These are phyloP conservation scores for Lathronympha strigana DNA, from an alignment of 2,888 invertebrate species.

Conservation along the genomic window DNA sequence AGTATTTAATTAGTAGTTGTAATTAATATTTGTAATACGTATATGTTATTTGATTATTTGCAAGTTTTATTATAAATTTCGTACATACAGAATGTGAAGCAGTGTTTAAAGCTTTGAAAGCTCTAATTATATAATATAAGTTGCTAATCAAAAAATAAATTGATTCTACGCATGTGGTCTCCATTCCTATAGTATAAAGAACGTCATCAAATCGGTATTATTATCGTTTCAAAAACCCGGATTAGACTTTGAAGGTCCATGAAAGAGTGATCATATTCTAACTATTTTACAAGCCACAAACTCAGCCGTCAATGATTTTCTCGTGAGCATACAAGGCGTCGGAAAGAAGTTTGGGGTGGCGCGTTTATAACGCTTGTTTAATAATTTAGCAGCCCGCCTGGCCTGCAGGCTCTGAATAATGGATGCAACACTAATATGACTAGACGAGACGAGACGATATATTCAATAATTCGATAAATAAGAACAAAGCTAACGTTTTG, in stretches of 20 bases:
- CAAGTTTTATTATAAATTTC: no score
- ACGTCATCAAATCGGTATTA: not conserved
- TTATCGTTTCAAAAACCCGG: not conserved
- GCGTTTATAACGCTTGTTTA: slow-evolving; percentile 79
- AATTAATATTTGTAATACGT: no score
- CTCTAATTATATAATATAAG: no score
- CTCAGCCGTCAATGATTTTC: slow-evolving; percentile 58
- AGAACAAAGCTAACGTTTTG: slow-evolving; percentile 9
- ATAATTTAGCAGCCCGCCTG: slow-evolving; percentile 79
- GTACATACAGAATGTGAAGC: no score
- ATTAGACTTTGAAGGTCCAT: slow-evolving; percentile 27
- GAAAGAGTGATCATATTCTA: slow-evolving; percentile 29
- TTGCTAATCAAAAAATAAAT: no score
- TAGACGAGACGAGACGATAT: slow-evolving; percentile 61
- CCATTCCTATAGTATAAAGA: not conserved
- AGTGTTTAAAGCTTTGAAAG: no score
- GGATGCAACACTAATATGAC: slow-evolving; percentile 79
- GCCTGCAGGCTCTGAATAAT: slow-evolving; percentile 75
- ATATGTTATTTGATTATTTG: no score
- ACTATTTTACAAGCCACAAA: slow-evolving; percentile 20
- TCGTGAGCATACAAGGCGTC: slow-evolving; percentile 67
- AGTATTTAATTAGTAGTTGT: no score
- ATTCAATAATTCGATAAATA: slow-evolving; percentile 56
- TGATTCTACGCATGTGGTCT: not conserved
- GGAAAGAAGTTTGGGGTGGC: slow-evolving; percentile 68